Conservation (phyloP, 2,888 invertebrate genomes). For the Mythimna lalbum region DNA sequence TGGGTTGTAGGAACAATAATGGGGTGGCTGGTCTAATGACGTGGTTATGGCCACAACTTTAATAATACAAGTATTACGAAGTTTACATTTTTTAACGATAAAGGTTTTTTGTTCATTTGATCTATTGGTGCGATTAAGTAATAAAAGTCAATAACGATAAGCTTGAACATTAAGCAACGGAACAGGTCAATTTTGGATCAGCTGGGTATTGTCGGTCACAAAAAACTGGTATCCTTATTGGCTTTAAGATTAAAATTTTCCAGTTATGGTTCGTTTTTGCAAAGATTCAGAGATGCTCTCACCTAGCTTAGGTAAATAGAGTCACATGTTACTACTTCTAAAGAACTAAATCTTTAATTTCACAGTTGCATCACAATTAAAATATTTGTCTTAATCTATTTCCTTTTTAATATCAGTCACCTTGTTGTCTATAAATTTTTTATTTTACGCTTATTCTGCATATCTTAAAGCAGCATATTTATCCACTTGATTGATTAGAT, state of each 20-base stretch:
- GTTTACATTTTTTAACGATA: conserved; percentile 64
- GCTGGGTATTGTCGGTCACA: conserved; percentile 31
- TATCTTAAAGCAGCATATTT: background rate
- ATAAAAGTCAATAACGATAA: conserved; percentile 82
- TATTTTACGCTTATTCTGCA: background rate
- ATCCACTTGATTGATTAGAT: conserved; percentile 44
- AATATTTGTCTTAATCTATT: background rate
- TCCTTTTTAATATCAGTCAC: background rate
- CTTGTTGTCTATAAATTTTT: background rate
- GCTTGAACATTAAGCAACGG: conserved; percentile 79
- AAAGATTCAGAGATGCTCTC: background rate
- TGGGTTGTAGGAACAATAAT: conserved; percentile 51
- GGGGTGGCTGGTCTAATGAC: conserved; percentile 53
- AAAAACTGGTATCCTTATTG: conserved; percentile 25
- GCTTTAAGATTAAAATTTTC: background rate
- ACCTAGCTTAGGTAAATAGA: no score
- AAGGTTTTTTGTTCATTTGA: conserved; percentile 73
- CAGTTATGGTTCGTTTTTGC: background rate
- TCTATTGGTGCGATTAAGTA: conserved; percentile 83
- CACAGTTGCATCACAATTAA: background rate
- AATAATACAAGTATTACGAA: conserved; percentile 55
- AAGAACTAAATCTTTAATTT: no score
- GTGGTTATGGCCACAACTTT: conserved; percentile 54
- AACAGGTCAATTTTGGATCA: conserved; percentile 77
- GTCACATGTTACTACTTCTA: no score